Percentiles rank a stretch among this genome's conserved stretches.
phyloP scores from a whole-genome alignment of 1,140 invertebrate species.

The Chelonus insularis region DNA sequence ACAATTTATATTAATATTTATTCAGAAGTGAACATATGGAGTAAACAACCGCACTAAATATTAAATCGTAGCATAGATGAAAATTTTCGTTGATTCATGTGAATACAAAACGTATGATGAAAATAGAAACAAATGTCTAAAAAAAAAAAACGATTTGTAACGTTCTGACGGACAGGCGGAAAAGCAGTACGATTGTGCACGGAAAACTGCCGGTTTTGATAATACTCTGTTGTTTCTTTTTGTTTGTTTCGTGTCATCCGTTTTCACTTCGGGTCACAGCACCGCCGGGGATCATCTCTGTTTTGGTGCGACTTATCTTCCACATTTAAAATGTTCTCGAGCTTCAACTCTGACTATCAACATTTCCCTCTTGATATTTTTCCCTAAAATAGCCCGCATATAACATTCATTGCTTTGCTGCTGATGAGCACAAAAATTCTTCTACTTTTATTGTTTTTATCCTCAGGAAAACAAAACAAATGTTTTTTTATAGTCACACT shows the following conservation, averaged over 20 bases:
- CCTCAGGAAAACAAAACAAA: conserved; percentile 7
- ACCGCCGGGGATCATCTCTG: conserved; percentile 14
- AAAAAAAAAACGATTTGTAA: conserved; percentile 3
- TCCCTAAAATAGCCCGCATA: neutral
- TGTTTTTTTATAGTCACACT: too few species aligned
- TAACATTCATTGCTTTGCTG: neutral
- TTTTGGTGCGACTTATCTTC: conserved; percentile 19
- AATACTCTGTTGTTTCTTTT: conserved; percentile 20
- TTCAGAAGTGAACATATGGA: too few species aligned
- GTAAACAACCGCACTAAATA: too few species aligned
- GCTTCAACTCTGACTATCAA: conserved; percentile 7
- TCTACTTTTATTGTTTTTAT: conserved; percentile 9
- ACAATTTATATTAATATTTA: too few species aligned
- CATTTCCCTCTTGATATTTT: conserved; percentile 5
- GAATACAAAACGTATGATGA: neutral
- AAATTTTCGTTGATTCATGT: neutral
- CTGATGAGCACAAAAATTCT: conserved; percentile 17
- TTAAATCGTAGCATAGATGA: neutral
- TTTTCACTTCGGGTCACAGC: conserved; percentile 12
- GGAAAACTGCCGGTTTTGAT: conserved; percentile 10
- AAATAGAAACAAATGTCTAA: neutral
- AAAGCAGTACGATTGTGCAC: conserved; percentile 8
- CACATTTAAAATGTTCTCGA: conserved; percentile 21
- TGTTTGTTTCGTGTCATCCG: conserved; percentile 10
- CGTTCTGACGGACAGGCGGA: neutral